These are phyloP conservation scores for Bombus ignitus DNA, from an alignment of 1,140 invertebrate genomes.

Conservation along the genomic window DNA sequence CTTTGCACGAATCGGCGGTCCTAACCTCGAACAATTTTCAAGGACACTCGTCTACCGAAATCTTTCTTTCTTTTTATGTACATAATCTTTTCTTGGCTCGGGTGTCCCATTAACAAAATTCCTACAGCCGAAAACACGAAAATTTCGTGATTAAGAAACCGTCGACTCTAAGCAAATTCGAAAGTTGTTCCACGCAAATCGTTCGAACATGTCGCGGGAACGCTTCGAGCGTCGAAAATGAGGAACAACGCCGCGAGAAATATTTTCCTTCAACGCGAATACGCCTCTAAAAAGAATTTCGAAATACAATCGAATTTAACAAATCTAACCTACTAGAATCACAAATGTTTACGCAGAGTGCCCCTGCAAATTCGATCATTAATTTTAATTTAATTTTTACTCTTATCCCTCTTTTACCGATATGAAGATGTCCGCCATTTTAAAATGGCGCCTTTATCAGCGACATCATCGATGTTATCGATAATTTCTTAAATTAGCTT, in stretches of 20 bases:
- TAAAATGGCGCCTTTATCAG: background rate
- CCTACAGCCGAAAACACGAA: background rate
- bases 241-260: slow-evolving; percentile 20
- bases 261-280: background rate
- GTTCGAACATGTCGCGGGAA: background rate
- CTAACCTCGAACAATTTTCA: background rate
- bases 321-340: slow-evolving; percentile 48
- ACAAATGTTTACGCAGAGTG: slow-evolving; percentile 3
- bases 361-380: background rate
- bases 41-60: background rate
- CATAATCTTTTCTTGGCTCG: background rate
- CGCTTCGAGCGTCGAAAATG: background rate
- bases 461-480: background rate
- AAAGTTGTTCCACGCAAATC: background rate
- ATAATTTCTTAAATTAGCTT: slow-evolving; percentile 1
- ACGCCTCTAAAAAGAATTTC: slow-evolving; percentile 26
- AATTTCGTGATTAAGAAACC: background rate
- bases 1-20: background rate
- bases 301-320: slow-evolving; percentile 34
- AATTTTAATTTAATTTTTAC: background rate
- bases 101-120: background rate
- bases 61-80: background rate
- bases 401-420: background rate
- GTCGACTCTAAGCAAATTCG: background rate
- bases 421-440: background rate